Evolutionary conservation across 2,888 invertebrate species (phyloP).

Genomic region (Plusia festucae): DNA sequence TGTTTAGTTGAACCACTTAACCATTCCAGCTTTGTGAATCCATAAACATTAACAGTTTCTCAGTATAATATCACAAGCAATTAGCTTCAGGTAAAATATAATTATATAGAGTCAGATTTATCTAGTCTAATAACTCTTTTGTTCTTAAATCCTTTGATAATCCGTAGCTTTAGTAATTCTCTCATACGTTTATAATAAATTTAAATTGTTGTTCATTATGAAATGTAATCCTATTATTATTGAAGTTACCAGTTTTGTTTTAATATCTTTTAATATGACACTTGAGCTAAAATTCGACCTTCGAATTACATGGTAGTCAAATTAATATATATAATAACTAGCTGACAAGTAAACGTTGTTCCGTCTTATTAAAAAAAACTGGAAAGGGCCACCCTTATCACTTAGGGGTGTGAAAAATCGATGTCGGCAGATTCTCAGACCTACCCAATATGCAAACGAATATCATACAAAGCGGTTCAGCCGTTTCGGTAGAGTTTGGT

Average conservation of each 20-base stretch:
- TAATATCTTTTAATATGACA: neutral
- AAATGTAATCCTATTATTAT: neutral
- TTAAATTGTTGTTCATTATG: neutral
- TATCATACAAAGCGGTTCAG: no score
- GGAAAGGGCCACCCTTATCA: no score
- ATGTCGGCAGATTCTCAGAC: no score
- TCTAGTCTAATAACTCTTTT: neutral
- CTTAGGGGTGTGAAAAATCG: no score
- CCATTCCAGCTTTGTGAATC: neutral
- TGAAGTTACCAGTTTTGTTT: neutral
- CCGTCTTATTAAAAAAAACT: no score
- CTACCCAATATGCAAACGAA: no score
- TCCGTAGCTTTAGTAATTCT: neutral
- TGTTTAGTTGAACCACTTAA: neutral
- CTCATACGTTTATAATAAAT: neutral
- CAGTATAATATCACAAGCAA: neutral
- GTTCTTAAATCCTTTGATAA: neutral
- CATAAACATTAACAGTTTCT: conserved; percentile 5
- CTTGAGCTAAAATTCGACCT: no score
- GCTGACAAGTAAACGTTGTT: no score
- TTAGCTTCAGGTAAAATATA: neutral
- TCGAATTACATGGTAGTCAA: no score
- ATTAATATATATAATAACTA: no score
- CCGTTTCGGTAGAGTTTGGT: no score
- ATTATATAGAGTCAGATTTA: neutral